Conservation (phyloP, 2,797 vertebrate species). For the Premnoplex brunnescens region DNA sequence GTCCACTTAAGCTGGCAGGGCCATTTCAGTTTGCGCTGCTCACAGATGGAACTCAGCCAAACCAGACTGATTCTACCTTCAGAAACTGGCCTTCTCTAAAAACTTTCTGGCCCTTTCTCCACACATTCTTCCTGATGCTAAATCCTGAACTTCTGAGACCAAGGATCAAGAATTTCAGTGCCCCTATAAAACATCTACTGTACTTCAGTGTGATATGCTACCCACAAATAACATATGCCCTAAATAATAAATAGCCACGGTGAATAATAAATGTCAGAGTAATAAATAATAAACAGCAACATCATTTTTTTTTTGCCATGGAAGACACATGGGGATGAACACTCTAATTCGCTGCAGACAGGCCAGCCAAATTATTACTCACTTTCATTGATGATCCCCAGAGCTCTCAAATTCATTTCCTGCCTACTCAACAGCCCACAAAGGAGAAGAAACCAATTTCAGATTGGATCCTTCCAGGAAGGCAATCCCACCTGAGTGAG, state of each 20-base stretch:
- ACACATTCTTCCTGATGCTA: not conserved
- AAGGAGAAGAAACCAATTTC: conserved; percentile 19
- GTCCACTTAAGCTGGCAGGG: not conserved
- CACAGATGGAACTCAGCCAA: not conserved
- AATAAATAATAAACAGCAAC: conserved; percentile 32
- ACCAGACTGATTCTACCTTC: not conserved
- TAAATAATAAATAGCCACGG: conserved; percentile 40
- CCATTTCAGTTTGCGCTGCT: not conserved
- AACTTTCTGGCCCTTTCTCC: not conserved
- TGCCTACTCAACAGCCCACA: conserved; percentile 23
- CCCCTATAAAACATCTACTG: not conserved
- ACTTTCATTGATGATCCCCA: not conserved
- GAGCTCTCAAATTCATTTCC: conserved; percentile 45
- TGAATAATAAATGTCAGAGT: conserved; percentile 34
- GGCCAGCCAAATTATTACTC: conserved; percentile 2
- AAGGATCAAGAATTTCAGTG: not conserved
- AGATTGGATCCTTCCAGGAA: not conserved
- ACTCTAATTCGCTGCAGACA: not conserved
- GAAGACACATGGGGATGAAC: conserved; percentile 6
- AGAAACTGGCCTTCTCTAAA: not conserved
- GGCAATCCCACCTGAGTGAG: not conserved
- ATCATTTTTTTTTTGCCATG: not conserved
- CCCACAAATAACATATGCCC: not conserved
- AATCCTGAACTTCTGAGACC: not conserved
- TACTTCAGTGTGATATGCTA: not conserved